Base-by-base conservation (phyloP, 2,113 vertebrate species). In the Hyperopisus bebe region DNA sequence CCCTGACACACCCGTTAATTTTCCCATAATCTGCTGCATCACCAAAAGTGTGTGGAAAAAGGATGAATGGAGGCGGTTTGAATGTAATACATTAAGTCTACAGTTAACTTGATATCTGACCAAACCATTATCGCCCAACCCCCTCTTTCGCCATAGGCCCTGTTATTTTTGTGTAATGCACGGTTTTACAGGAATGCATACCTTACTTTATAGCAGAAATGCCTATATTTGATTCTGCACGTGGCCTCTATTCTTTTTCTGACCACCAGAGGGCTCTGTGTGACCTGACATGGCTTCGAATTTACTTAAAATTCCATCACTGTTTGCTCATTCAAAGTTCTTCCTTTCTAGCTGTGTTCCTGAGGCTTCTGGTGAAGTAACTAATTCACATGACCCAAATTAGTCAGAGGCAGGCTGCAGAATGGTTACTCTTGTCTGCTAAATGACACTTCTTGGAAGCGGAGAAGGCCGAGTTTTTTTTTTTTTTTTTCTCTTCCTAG, bases 301-400 rank as follows among this genome's bases (percentile, higher is more conserved):
- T 62, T 24, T 89, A 1, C 24, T 87, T 0, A 92, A 55, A 92
- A 95, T 94, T 94, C 94, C 91, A 92, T 94, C 93, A 91, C 66
- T 90, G 91, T 92, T 92, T 89, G 89, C 92, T 95, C 92, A 94
- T 93, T 91, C 87, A 89, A 90, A 87, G 90, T 89, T 89, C 89
- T 93, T 85, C 89, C 92, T 62, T 70, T 85, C 87, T 90, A 31
- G 62, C 53, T 83, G 89, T 91, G 94, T 90, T 77, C 91, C 90
- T 80, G 74, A 27, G 35, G 74, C 74, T 80, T 80, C 74, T 94
- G 90, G 93, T 92, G 89, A 94, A 70, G 92, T 92, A 93, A 94
- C 91, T 90, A 89, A 93, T 94, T 95, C 42, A 80, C 89, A 80
- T 94, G 93, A 95, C 94, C 94, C 91, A 95, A 90, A 94, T 94